Evolutionary conservation across 2,797 vertebrate genomes (phyloP).

Genomic region (Pangasius larnaudii): DNA sequence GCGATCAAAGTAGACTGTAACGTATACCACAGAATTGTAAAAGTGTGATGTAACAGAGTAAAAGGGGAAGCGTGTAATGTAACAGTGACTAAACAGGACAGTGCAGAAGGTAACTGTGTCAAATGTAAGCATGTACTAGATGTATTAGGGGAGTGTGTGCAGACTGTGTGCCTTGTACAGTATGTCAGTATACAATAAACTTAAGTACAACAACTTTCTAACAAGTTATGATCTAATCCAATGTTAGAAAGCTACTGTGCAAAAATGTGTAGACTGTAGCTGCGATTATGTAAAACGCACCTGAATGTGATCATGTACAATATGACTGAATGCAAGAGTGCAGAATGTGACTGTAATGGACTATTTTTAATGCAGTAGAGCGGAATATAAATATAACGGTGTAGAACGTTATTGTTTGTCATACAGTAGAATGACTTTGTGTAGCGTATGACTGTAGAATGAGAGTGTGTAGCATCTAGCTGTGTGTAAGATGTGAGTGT

Average conservation of each 20-base stretch:
- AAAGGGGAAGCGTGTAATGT: background rate
- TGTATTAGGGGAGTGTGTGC: background rate
- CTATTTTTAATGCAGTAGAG: background rate
- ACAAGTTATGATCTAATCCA: background rate
- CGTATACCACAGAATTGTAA: background rate
- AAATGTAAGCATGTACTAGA: background rate
- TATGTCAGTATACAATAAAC: background rate
- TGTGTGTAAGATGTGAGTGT: background rate
- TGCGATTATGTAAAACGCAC: background rate
- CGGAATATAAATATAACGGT: background rate
- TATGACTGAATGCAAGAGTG: too few relatives aligned
- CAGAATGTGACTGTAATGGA: too few relatives aligned
- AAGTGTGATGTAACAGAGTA: background rate
- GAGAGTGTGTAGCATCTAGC: too few relatives aligned
- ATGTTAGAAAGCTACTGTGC: background rate
- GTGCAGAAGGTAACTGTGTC: background rate
- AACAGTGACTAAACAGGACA: background rate
- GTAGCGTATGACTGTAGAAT: too few relatives aligned
- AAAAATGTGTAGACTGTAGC: background rate
- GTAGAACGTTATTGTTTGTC: background rate
- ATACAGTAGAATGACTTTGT: background rate
- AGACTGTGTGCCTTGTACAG: background rate
- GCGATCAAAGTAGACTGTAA: background rate
- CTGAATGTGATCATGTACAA: background rate
- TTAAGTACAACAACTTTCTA: background rate